Evolutionary conservation across 1,140 invertebrate species (phyloP), one percentile per base, ranked within the genome.

Genomic region (Pogonomyrmex californicus): DNA sequence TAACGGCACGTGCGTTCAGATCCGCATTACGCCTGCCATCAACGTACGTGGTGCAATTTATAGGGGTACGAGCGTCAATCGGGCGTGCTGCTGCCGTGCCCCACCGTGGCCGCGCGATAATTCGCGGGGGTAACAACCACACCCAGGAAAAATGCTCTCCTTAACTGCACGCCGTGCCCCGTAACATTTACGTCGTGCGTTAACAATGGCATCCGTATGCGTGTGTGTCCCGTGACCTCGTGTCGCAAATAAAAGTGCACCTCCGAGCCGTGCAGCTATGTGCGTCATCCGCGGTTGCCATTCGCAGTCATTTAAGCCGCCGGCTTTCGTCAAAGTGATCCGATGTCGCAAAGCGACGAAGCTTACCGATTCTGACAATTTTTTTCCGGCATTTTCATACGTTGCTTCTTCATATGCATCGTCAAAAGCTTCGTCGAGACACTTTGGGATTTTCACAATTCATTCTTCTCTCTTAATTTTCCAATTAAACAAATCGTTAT

Each of bases 21-120:
- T 90, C 86, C 88, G 92, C 92, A 88, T 90, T 86, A 93, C 94
- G 92, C 73, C 88, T 89, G 90, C 68, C 87, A 89, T 36, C 77
- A 76, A 89, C 88, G 83, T 82, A 85, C 89, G 92, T 93, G 94
- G 92, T 92, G 91, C 93, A 95, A 95, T 95, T 95, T 95, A 95
- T 95, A 95, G 93, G 93, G 91, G 92, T 94, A 92, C 87, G 86
- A 90, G 78, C 87, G 54, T 41, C 49, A 33, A 65, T 63, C 83
- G 77, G 90, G 91, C 90, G 89, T 88, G 85, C 86, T 73, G 41
- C 85, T 30, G 23, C 41, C 90, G 85, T 91, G 92, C 93, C 93
- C 94, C 93, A 93, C 94, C 93, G 23, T 86, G 68, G 10, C 23
- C 49, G 58, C 68, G 87, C 81, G 92, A 91, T n/a, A n/a, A n/a